Conservation (phyloP, 2,797 vertebrate species). For the Lophius americanus region DNA sequence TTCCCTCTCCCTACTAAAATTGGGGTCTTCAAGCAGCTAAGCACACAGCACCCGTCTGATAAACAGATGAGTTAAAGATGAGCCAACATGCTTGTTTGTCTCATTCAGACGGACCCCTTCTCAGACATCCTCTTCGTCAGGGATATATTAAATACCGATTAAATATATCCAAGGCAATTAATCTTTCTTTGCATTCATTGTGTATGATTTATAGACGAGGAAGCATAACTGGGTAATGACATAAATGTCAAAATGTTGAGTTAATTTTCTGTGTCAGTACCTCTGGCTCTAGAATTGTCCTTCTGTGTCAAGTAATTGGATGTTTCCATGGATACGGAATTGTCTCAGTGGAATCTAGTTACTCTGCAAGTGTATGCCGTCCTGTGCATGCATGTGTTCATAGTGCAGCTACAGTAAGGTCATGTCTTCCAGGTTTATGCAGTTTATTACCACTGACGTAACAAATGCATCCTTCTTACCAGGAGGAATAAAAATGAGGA, state of each 20-base stretch:
- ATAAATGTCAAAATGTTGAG: constrained; percentile 27
- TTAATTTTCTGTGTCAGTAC: constrained; percentile 34
- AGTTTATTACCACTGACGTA: constrained; percentile 7
- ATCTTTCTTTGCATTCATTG: constrained; percentile 8
- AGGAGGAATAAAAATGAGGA: neutral
- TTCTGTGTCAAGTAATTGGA: constrained; percentile 73
- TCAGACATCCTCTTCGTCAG: constrained; percentile 16
- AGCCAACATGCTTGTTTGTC: constrained; percentile 25
- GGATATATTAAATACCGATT: neutral
- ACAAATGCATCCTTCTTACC: constrained; percentile 2
- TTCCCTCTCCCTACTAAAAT: constrained; percentile 63
- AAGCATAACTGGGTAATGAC: constrained; percentile 8
- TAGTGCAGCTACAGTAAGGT: constrained; percentile 39
- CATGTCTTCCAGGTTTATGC: constrained; percentile 21
- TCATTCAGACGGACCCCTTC: constrained; percentile 32
- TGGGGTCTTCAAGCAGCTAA: constrained; percentile 62
- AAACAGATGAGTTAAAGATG: constrained; percentile 60
- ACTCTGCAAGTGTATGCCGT: constrained; percentile 32
- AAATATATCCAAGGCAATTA: neutral
- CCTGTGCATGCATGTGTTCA: constrained; percentile 54
- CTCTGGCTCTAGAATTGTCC: constrained; percentile 48
- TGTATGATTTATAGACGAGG: constrained; percentile 14
- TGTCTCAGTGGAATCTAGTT: constrained; percentile 59
- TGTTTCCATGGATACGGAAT: constrained; percentile 76
- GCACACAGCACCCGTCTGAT: constrained; percentile 65